Evolutionary conservation across 2,888 invertebrate genomes (phyloP).

Genomic region (Chouioia cunea): DNA sequence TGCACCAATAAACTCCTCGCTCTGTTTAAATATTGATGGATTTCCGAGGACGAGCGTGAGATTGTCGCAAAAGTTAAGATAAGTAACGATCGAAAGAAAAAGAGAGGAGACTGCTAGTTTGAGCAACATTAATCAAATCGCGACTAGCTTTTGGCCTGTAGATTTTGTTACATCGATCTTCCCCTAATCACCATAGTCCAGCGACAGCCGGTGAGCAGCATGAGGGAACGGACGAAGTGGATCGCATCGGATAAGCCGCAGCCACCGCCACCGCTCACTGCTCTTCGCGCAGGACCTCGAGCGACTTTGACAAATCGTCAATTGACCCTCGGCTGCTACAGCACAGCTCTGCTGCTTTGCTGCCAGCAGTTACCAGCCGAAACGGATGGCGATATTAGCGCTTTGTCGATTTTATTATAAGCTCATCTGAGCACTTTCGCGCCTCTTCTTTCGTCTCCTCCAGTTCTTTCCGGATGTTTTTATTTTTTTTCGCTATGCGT

Average conservation of each 20-base stretch:
- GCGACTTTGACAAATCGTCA: conserved; percentile 66
- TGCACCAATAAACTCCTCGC: no score
- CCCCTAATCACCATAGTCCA: conserved; percentile 38
- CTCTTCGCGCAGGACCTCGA: conserved; percentile 17
- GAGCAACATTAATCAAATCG: conserved; percentile 35
- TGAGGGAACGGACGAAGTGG: background rate
- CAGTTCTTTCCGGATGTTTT: conserved; percentile 6
- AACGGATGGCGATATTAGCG: background rate
- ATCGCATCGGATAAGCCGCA: conserved; percentile 16
- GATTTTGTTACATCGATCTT: conserved; percentile 38
- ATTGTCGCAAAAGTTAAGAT: no score
- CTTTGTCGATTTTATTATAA: conserved; percentile 10
- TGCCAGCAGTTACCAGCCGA: background rate
- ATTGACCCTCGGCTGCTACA: conserved; percentile 54
- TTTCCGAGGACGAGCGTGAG: no score
- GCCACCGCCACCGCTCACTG: no score
- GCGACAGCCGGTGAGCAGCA: background rate
- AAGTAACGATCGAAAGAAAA: no score
- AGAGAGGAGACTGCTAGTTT: no score
- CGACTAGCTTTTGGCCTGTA: background rate
- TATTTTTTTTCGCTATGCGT: conserved; percentile 19
- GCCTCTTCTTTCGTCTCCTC: background rate
- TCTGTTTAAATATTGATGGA: no score
- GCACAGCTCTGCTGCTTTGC: background rate
- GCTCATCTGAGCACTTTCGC: background rate